Conservation (phyloP, 2,888 invertebrate genomes). For the Tromatobia lineatoria region DNA sequence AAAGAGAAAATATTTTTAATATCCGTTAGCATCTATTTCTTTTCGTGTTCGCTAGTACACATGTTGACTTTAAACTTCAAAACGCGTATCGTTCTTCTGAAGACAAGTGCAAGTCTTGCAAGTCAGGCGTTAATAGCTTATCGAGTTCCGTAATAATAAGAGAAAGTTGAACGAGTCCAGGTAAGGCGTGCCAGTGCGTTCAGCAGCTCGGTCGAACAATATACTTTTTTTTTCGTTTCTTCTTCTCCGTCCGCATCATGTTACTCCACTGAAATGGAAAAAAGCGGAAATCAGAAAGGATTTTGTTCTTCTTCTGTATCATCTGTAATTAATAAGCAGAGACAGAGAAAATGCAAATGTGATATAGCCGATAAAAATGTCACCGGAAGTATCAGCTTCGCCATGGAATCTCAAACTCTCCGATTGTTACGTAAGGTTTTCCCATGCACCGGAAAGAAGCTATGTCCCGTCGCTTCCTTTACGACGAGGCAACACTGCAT, state of each 20-base stretch:
- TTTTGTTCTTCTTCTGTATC: conserved; percentile 1
- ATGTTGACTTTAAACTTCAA: not conserved
- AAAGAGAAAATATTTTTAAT: no score
- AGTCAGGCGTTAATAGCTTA: conserved; percentile 32
- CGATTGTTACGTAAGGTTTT: conserved; percentile 17
- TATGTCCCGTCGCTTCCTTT: not conserved
- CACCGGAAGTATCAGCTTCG: conserved; percentile 25
- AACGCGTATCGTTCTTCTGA: not conserved
- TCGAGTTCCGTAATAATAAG: conserved; percentile 57
- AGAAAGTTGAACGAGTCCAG: conserved; percentile 57
- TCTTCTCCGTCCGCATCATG: not conserved
- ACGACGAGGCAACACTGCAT: not conserved
- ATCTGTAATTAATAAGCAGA: not conserved
- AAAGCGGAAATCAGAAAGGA: not conserved
- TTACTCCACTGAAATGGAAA: conserved; percentile 18
- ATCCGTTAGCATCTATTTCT: no score
- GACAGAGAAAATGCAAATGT: not conserved
- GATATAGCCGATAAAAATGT: not conserved
- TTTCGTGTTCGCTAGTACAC: not conserved
- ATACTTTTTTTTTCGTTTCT: conserved; percentile 2
- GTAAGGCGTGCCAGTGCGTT: conserved; percentile 46
- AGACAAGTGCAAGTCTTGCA: conserved; percentile 32
- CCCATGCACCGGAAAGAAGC: conserved; percentile 24
- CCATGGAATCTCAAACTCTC: conserved; percentile 12
- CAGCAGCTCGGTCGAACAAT: conserved; percentile 12